phyloP scores from a whole-genome alignment of 2,797 vertebrate genomes.

The Sebastolobus alascanus region DNA sequence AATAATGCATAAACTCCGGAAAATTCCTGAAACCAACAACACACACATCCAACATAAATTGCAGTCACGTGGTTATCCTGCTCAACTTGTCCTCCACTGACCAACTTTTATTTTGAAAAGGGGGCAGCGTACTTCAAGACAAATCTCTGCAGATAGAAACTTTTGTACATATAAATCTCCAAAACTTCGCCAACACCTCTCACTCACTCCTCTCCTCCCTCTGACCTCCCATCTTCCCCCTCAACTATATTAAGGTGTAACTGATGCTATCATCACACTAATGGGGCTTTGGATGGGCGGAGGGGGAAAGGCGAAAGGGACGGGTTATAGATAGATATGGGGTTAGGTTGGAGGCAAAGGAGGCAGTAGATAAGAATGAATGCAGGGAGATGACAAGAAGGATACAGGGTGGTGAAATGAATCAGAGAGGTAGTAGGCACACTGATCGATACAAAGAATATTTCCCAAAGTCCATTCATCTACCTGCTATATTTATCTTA shows the following conservation, averaged over 20 bases:
- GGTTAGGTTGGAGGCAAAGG: constrained; percentile 36
- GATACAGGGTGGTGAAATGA: constrained; percentile 48
- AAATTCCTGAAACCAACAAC: background rate
- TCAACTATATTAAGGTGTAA: constrained; percentile 36
- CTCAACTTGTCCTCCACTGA: constrained; percentile 3
- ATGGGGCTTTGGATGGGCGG: constrained; percentile 33
- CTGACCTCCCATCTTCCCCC: background rate
- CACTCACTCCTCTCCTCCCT: constrained; percentile 1
- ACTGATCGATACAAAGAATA: constrained; percentile 61
- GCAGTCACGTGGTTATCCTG: background rate
- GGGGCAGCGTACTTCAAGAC: constrained; percentile 3
- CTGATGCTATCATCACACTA: constrained; percentile 51
- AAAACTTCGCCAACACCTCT: constrained; percentile 28
- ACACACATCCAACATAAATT: background rate
- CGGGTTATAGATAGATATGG: constrained; percentile 24
- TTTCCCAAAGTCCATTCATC: constrained; percentile 50
- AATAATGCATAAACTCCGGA: background rate
- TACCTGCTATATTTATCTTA: constrained; percentile 33
- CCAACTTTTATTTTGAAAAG: constrained; percentile 29
- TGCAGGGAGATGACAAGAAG: constrained; percentile 29
- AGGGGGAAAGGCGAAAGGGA: background rate
- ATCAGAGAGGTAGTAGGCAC: constrained; percentile 32
- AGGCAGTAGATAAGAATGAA: constrained; percentile 35
- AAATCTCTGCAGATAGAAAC: constrained; percentile 45
- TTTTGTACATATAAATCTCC: constrained; percentile 24